These are phyloP conservation scores for Ciconia stormi DNA, from an alignment of 2,113 vertebrate species.

Conservation along the genomic window DNA sequence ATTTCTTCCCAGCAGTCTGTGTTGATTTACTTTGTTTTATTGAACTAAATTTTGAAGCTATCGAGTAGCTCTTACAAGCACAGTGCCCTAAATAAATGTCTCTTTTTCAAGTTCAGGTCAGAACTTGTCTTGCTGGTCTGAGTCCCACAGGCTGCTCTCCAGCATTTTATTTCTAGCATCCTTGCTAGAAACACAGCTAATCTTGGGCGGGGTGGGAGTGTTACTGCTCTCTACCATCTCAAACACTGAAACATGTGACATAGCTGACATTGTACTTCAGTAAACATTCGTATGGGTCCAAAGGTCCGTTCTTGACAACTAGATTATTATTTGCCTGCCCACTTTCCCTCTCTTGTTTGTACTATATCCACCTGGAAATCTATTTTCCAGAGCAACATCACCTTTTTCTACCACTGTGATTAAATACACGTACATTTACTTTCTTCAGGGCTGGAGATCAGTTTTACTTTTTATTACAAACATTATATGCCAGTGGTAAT, in stretches of 20 bases:
- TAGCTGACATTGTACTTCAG: not conserved
- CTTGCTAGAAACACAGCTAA: not conserved
- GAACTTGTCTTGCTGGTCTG: not conserved
- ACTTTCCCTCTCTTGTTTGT: not conserved
- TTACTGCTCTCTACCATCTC: not conserved
- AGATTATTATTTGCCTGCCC: not conserved
- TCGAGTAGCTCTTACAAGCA: not conserved
- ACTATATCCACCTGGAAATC: not conserved
- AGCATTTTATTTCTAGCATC: not conserved
- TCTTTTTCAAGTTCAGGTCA: not conserved
- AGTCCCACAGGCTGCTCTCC: not conserved
- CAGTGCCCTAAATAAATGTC: not conserved
- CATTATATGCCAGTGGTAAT: not conserved
- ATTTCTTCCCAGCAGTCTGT: not conserved
- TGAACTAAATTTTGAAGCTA: slow-evolving; percentile 15
- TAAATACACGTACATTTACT: not conserved
- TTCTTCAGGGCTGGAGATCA: not conserved
- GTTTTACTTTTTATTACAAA: not conserved
- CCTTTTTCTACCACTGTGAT: not conserved
- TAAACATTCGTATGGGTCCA: not conserved
- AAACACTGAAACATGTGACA: not conserved
- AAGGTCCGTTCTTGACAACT: not conserved
- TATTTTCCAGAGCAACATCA: not conserved
- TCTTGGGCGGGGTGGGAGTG: not conserved
- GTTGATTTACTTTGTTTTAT: slow-evolving; percentile 36